Evolutionary conservation across 2,113 vertebrate genomes (phyloP), one percentile per base, ranked within the genome.

Genomic region (Catharus minimus): DNA sequence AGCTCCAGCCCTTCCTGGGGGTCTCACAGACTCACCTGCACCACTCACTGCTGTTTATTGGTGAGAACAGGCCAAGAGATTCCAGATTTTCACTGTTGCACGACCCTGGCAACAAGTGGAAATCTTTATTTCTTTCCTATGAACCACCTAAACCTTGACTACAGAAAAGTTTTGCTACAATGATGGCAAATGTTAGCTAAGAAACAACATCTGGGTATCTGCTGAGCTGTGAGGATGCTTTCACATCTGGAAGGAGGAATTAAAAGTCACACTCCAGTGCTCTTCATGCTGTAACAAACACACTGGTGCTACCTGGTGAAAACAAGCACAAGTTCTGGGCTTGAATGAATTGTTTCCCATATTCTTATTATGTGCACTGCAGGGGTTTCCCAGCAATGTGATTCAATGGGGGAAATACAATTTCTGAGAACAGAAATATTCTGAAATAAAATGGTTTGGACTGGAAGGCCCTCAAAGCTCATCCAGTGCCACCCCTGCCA

Each of bases 231-330:
- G 18, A n/a, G 71, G 47, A 36, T 16, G 18, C n/a, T 60, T 30
- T 55, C 39, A 46, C 7, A 9, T 10, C 52, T 43, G 30, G 39
- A 27, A 58, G 49, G 28, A 75, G 66, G 62, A 67, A 67, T 32
- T 47, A 13, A 60, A 36, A 61, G n/a, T 44, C 57, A 38, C 43
- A 69, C 4, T 46, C 8, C 28, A 17, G 10, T 27, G 36, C 14
- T 30, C 26, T 55, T 30, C 55, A 36, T 1, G 8, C 56, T 57
- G 19, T 23, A 38, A n/a, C 39, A 21, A 0, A 17, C 0, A 4
- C 16, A 9, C 5, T 19, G 23, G 16, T 14, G 26, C 56, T 73
- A 11, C 7, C 39, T 43, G 66, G 14, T 2, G 7, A 72, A 66
- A 67, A 6, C 33, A n/a, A 81, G 26, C 20, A 7, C 41, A n/a